These are phyloP conservation scores for Eospalax fontanierii DNA, from an alignment of 2,797 vertebrate species.

Conservation along the genomic window DNA sequence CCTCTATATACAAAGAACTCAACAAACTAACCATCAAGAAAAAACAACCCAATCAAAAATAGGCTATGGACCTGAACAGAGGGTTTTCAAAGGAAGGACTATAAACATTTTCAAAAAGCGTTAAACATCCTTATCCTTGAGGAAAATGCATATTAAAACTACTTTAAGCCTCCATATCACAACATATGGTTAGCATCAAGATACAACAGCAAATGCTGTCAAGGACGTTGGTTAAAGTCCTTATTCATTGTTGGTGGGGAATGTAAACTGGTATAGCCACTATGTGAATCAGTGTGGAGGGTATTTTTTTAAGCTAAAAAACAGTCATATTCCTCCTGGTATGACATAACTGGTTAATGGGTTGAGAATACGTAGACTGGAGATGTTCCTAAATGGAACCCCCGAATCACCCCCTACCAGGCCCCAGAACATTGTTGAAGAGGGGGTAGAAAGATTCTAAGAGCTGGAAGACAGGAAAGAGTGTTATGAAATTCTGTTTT, in stretches of 20 bases:
- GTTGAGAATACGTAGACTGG: not conserved
- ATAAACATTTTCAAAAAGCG: too few species aligned
- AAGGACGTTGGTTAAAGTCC: not conserved
- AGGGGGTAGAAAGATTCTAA: not conserved
- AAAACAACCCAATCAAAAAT: not conserved
- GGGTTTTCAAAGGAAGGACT: too few species aligned
- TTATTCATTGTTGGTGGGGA: not conserved
- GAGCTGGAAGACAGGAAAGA: too few species aligned
- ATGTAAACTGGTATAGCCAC: too few species aligned
- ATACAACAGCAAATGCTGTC: not conserved
- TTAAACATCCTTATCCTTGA: not conserved
- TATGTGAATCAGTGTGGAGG: too few species aligned
- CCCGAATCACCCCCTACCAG: not conserved
- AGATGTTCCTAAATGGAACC: not conserved
- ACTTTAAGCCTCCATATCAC: not conserved
- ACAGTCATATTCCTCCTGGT: too few species aligned
- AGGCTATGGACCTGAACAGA: too few species aligned
- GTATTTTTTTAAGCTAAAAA: too few species aligned
- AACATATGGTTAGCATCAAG: not conserved
- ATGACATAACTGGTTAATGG: not conserved
- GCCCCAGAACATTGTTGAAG: not conserved
- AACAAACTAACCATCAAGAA: not conserved
- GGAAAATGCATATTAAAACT: too few species aligned
- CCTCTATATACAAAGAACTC: not conserved
- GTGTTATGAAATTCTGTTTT: too few species aligned